These are phyloP conservation scores for Phrixothrix hirtus DNA, from an alignment of 2,888 invertebrate species.

Conservation along the genomic window DNA sequence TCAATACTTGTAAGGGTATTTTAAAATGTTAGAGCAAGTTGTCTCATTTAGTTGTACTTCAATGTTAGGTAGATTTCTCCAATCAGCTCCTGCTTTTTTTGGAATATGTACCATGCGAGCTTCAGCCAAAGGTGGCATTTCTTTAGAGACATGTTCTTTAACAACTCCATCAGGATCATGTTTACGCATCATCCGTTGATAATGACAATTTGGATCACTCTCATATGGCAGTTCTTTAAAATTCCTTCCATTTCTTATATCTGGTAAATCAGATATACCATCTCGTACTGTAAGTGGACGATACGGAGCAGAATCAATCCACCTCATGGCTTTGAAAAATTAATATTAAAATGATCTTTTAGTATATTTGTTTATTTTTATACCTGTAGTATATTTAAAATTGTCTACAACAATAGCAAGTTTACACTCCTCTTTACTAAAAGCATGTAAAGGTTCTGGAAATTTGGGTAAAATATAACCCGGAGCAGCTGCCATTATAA, in stretches of 20 bases:
- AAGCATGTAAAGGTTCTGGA: slow-evolving; percentile 80
- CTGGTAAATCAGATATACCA: slow-evolving; percentile 80
- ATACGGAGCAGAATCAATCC: slow-evolving; percentile 73
- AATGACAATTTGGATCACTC: slow-evolving; percentile 72
- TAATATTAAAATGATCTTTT: neutral
- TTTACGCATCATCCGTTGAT: slow-evolving; percentile 71
- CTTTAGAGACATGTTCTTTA: slow-evolving; percentile 81
- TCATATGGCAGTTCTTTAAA: slow-evolving; percentile 71
- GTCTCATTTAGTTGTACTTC: slow-evolving; percentile 72
- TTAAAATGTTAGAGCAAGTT: slow-evolving; percentile 63
- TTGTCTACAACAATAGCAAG: slow-evolving; percentile 64
- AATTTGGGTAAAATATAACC: slow-evolving; percentile 73
- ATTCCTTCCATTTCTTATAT: slow-evolving; percentile 71
- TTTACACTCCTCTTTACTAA: slow-evolving; percentile 68
- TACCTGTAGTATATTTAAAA: slow-evolving; percentile 52
- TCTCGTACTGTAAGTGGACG: slow-evolving; percentile 76
- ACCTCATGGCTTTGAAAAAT: slow-evolving; percentile 57
- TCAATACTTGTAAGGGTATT: slow-evolving; percentile 57
- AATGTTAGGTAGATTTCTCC: slow-evolving; percentile 83
- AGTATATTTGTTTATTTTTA: no score
- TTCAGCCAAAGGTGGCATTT: slow-evolving; percentile 78
- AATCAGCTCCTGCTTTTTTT: slow-evolving; percentile 74
- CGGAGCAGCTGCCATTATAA: slow-evolving; percentile 81
- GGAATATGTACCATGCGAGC: slow-evolving; percentile 78
- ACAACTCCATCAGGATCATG: slow-evolving; percentile 32